Evolutionary conservation across 2,888 invertebrate genomes (phyloP), one percentile per base, ranked within the genome.

Genomic region (Dendrolimus houi): DNA sequence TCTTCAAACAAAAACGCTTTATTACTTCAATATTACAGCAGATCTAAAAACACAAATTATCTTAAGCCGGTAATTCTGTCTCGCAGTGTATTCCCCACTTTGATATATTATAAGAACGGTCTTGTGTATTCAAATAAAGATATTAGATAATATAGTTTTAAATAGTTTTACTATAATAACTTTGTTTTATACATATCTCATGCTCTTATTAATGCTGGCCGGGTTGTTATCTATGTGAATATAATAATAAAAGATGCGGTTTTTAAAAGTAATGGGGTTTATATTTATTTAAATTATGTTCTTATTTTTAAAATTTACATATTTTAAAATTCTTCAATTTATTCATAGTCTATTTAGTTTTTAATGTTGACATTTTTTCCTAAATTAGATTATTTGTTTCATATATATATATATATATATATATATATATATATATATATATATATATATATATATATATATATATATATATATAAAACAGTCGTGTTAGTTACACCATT

Each of bases 131-230:
- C 61, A 66, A 64, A 74, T 75, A 72, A 72, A 74, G 67, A 69
- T 68, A 72, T 72, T 72, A 74, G 67, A 74, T 71, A 69, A 72
- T 72, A 64, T 65, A 55, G 58, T 64, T 66, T 64, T 71, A 70
- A 74, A 74, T 69, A 70, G 64, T 67, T 64, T 57, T 58, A 47
- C 47, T 47, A 47, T 47, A 47, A 47, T 47, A 47, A 47, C 52
- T 14, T 13, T 53, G 55, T 55, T 58, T 47, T 40, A 47, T 40
- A 47, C 54, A 53, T 42, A 41, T 47, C 47, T 52, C 55, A 60
- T 61, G 54, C 56, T 42, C 56, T 56, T 58, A 58, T 55, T 56
- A 54, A 57, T 59, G 60, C 57, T 61, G 61, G 60, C 64, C 64
- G 59, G 57, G 62, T 63, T 62, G 52, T 61, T 60, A 60, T 52